These are phyloP conservation scores for Todiramphus saurophagus DNA, from an alignment of 2,113 vertebrate species.

Conservation along the genomic window DNA sequence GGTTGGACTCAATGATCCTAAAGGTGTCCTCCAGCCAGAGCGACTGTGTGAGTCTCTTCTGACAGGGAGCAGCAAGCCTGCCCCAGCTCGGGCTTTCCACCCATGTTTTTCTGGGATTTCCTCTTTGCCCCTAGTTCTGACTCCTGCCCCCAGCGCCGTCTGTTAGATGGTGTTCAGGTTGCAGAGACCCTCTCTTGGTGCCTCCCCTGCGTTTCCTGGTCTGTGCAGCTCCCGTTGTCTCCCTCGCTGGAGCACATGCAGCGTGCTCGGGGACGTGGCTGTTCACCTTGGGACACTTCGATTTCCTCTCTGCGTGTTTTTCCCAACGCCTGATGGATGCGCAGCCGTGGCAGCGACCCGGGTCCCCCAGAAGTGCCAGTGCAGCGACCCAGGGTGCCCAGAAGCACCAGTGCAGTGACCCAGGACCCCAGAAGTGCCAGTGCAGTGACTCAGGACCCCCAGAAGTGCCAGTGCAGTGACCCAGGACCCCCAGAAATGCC, in stretches of 20 bases:
- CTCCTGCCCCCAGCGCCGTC: not conserved
- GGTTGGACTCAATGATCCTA: not conserved
- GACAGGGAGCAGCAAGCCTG: not conserved
- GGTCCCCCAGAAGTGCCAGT: too few species aligned
- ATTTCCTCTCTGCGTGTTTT: not conserved
- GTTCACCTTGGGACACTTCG: not conserved
- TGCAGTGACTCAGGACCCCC: not conserved
- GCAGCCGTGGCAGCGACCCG: fast-evolving
- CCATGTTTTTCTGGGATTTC: not conserved
- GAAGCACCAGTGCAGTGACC: too few species aligned
- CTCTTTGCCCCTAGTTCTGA: not conserved
- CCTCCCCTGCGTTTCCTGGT: not conserved
- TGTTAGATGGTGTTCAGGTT: not conserved
- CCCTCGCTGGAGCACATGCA: fast-evolving
- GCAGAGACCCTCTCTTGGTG: not conserved
- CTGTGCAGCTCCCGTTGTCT: fast-evolving
- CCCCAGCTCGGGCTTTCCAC: not conserved
- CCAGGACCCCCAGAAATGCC: too few species aligned
- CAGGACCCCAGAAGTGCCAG: not conserved
- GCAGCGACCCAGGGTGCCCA: too few species aligned
- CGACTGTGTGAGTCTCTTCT: not conserved
- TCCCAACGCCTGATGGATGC: not conserved
- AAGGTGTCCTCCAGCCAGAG: not conserved
- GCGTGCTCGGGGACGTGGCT: fast-evolving
- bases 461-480: not conserved